A percentile compares a stretch with the other conserved stretches of the same genome.
phyloP scores from a whole-genome alignment of 2,113 vertebrate genomes.

The Mustela nigripes region DNA sequence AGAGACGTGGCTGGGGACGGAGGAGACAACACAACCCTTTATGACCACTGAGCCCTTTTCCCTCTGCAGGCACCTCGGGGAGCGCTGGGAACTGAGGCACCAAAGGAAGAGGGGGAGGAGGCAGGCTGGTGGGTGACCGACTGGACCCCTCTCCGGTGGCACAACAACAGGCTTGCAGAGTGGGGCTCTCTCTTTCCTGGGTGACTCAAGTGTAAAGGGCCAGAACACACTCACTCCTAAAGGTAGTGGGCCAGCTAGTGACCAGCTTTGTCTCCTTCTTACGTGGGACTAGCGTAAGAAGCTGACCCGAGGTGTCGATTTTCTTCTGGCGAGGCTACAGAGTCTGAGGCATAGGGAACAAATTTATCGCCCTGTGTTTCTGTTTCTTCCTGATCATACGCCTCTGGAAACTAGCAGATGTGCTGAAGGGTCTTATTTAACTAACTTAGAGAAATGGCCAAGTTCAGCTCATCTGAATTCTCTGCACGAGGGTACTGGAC shows the following conservation, averaged over 20 bases:
- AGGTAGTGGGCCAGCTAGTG: neutral
- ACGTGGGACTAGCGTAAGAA: neutral
- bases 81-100: rapidly evolving
- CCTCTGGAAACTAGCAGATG: neutral
- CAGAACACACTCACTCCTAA: neutral
- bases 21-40: neutral
- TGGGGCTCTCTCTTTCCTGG: neutral
- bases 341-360: neutral
- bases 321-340: neutral
- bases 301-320: neutral
- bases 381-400: neutral
- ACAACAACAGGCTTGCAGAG: neutral
- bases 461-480: neutral
- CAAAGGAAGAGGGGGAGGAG: neutral
- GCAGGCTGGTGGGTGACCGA: rapidly evolving
- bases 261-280: neutral
- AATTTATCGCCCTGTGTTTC: neutral
- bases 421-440: neutral
- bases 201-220: neutral
- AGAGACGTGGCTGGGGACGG: neutral
- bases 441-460: neutral
- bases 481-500: neutral
- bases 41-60: neutral
- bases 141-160: too few species aligned
- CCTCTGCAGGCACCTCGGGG: neutral